Conservation (phyloP, 1,140 invertebrate species). For the Drosophila santomea region DNA sequence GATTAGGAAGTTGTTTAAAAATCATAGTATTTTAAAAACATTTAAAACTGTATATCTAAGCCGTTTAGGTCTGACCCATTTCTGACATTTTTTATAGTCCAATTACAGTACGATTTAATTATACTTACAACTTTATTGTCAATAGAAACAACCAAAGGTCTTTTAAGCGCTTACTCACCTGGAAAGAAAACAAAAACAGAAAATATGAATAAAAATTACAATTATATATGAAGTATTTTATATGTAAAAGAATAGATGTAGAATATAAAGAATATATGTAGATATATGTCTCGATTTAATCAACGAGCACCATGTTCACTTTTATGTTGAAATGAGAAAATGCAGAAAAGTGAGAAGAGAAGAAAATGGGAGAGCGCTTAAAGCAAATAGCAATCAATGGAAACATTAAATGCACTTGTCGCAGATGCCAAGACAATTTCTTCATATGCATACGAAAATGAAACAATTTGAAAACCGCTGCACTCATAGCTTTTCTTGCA, state of each 20-base stretch:
- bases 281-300: constrained; percentile 51
- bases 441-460: constrained; percentile 14
- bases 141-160: too few relatives aligned
- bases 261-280: too few relatives aligned
- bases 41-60: too few relatives aligned
- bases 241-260: too few relatives aligned
- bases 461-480: constrained; percentile 1
- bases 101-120: too few relatives aligned
- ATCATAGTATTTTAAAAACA: background rate
- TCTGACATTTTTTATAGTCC: too few relatives aligned
- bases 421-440: constrained; percentile 40
- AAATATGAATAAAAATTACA: constrained; percentile 41
- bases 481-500: constrained; percentile 4
- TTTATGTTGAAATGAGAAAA: constrained; percentile 26
- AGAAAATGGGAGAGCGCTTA: background rate
- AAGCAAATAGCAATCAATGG: constrained; percentile 37
- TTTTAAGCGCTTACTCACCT: constrained; percentile 53
- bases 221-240: too few relatives aligned
- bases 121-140: too few relatives aligned
- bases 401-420: constrained; percentile 54
- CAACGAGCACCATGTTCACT: constrained; percentile 49
- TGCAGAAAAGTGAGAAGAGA: background rate
- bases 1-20: constrained; percentile 1
- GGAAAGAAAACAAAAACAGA: constrained; percentile 47
- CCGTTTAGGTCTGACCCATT: background rate